Evolutionary conservation across 2,113 vertebrate species (phyloP), one percentile per base, ranked within the genome.

Genomic region (Poeciliopsis turrubarensis): DNA sequence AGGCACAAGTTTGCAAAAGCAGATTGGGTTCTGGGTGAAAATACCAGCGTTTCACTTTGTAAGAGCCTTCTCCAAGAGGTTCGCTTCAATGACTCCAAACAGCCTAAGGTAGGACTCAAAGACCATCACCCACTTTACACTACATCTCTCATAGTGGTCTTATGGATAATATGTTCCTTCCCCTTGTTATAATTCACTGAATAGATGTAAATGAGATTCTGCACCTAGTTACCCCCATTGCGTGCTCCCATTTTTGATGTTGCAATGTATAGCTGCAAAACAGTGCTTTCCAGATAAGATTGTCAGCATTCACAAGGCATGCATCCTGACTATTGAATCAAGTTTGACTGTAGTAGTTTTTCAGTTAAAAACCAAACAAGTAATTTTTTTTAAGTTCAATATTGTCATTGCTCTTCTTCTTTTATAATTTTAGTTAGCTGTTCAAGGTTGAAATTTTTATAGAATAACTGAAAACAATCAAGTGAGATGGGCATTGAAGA

Each of bases 1-100:
- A 74, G 83, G 31, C 67, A 57, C 65, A 79, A 68, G 60, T 71
- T 72, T 66, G 68, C 37, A 63, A 31, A n/a, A 47, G 22, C 25
- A 60, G 75, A 67, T 71, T 69, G 30, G 17, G 26, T 29, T 81
- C 29, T 39, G 65, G 25, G 60, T 66, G 60, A 25, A 44, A 83
- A 72, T 62, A 84, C 66, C 76, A 85, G 77, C n/a, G 80, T 84
- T 31, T 89, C 90, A 19, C 72, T 93, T 76, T 94, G 80, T 63
- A 86, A 82, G 68, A 84, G 80, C 68, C 87, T 89, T 68, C 88
- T 92, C 30, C 82, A 90, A 68, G 93, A 94, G 82, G 85, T 93
- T 61, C 73, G 70, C 68, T 25, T 73, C 25, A 73, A 80, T 54
- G 83, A 86, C 57, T 68, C 65, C 29, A 70, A 65, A 41, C 76